These are phyloP conservation scores for Lepus oiostolus DNA, from an alignment of 2,797 vertebrate genomes.

Conservation along the genomic window DNA sequence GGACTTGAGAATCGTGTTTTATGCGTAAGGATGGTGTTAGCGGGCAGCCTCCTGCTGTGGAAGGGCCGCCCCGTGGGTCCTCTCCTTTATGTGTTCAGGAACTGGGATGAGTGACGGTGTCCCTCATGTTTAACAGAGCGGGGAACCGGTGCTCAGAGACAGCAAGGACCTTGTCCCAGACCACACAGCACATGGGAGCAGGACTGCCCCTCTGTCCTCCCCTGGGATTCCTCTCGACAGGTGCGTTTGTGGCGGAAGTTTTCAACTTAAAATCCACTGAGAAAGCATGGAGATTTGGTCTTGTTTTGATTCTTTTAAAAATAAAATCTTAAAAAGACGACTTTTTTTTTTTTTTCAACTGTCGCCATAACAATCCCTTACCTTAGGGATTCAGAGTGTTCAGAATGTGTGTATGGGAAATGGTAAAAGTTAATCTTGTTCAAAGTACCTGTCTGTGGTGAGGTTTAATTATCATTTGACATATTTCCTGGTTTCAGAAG, in stretches of 20 bases:
- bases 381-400: conserved; percentile 53
- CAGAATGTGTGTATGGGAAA: neutral
- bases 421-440: conserved; percentile 72
- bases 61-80: neutral
- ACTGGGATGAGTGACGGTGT: neutral
- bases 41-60: neutral
- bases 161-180: neutral
- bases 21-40: neutral
- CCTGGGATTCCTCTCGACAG: neutral
- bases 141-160: neutral
- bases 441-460: conserved; percentile 26
- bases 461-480: conserved; percentile 79
- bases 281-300: neutral
- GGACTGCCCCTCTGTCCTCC: neutral
- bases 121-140: neutral
- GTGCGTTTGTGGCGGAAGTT: neutral
- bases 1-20: conserved; percentile 32
- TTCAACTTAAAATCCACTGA: conserved; percentile 38
- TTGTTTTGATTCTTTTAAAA: conserved; percentile 64
- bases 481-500: conserved; percentile 73
- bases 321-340: conserved; percentile 65
- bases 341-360: conserved; percentile 40
- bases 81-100: neutral
- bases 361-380: conserved; percentile 52
- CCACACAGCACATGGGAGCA: neutral